Conservation (phyloP, 2,113 vertebrate species). For the Charina bottae region DNA sequence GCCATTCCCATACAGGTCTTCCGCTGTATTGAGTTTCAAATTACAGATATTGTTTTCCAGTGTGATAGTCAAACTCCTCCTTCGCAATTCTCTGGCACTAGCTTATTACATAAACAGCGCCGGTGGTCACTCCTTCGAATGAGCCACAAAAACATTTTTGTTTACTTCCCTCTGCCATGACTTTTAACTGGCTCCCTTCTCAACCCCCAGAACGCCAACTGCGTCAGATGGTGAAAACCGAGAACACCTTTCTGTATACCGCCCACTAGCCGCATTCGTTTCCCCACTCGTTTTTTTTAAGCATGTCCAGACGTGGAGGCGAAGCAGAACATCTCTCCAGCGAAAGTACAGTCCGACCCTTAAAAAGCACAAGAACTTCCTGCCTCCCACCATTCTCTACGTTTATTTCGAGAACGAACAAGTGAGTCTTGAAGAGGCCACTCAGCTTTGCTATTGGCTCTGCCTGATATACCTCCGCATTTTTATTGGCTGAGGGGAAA, state of each 20-base stretch:
- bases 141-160: not conserved
- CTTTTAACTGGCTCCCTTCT: not conserved
- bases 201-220: not conserved
- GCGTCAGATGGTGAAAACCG: not conserved
- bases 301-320: conserved; percentile 5
- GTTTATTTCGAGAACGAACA: conserved; percentile 44
- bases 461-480: conserved; percentile 55
- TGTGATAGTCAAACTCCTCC: not conserved
- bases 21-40: not conserved
- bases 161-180: not conserved
- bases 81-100: not conserved
- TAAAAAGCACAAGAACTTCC: conserved; percentile 11
- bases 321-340: not conserved
- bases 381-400: conserved; percentile 11
- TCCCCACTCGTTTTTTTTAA: not conserved
- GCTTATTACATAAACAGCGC: not conserved
- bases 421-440: conserved; percentile 47
- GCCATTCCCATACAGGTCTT: not conserved
- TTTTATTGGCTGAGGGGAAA: conserved; percentile 52
- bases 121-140: not conserved
- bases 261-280: not conserved
- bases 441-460: conserved; percentile 45
- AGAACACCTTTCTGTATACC: not conserved
- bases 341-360: conserved; percentile 23
- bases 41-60: not conserved